Percentiles rank a stretch among this genome's conserved stretches.
Conservation (phyloP, 2,888 invertebrate species). For the Pterostichus niger region DNA sequence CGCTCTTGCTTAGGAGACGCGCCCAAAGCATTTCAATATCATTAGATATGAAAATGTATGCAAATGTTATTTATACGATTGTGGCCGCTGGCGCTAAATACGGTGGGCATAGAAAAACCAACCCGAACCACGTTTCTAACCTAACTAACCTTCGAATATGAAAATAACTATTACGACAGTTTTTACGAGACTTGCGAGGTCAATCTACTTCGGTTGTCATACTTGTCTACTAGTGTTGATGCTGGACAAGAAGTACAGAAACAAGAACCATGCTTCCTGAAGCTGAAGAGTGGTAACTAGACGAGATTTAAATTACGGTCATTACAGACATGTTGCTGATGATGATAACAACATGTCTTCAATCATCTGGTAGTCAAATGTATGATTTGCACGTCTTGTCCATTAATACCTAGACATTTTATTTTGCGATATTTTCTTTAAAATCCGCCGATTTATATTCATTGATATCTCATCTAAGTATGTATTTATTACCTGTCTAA, state of each 20-base stretch:
- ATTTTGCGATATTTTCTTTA: slow-evolving; percentile 2
- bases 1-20: slow-evolving; percentile 18
- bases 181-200: slow-evolving; percentile 55
- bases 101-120: slow-evolving; percentile 34
- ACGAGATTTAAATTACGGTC: slow-evolving; percentile 44
- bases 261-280: slow-evolving; percentile 16
- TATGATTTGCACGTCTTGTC: background rate
- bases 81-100: slow-evolving; percentile 51
- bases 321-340: background rate
- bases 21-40: slow-evolving; percentile 61
- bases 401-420: slow-evolving; percentile 32
- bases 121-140: background rate
- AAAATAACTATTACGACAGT: slow-evolving; percentile 63
- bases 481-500: background rate
- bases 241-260: slow-evolving; percentile 33
- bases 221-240: background rate
- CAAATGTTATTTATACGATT: slow-evolving; percentile 58
- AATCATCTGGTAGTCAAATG: background rate
- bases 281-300: background rate
- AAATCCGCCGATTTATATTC: slow-evolving; percentile 19
- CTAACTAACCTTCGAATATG: slow-evolving; percentile 62
- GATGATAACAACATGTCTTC: background rate
- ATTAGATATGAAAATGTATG: slow-evolving; percentile 65
- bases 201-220: slow-evolving; percentile 33
- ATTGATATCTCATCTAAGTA: slow-evolving; percentile 4